Evolutionary conservation across 2,888 invertebrate species (phyloP).

Genomic region (Camponotus fellah): DNA sequence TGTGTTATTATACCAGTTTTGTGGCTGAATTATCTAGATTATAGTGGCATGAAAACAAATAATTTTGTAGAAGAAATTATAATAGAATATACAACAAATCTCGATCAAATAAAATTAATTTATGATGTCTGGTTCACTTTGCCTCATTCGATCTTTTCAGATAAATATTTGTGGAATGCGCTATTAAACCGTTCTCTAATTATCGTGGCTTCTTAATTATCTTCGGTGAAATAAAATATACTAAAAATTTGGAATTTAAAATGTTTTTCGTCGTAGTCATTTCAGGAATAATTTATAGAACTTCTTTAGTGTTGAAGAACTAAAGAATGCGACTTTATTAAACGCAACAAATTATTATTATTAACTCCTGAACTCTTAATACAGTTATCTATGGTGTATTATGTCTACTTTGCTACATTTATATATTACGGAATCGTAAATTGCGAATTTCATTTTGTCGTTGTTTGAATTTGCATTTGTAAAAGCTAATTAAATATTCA

Average conservation of each 20-base stretch:
- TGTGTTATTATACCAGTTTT: not conserved
- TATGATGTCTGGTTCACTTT: not conserved
- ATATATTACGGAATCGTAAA: slow-evolving; percentile 11
- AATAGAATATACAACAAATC: not conserved
- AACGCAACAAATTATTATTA: slow-evolving; percentile 2
- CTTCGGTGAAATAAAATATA: not conserved
- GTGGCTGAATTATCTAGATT: not conserved
- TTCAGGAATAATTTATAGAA: not conserved
- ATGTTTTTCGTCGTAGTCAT: not conserved
- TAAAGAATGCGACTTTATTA: not conserved
- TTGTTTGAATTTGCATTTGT: slow-evolving; percentile 13
- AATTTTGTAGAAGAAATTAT: not conserved
- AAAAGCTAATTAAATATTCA: slow-evolving; percentile 37
- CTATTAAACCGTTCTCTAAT: not conserved
- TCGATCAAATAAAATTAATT: not conserved
- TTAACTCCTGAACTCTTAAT: not conserved
- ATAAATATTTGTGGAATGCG: not conserved
- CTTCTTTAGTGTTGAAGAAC: not conserved
- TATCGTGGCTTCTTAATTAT: not conserved
- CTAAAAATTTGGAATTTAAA: not conserved
- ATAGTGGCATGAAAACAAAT: not conserved
- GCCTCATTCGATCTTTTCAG: not conserved
- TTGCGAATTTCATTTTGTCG: not conserved
- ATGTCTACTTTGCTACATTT: not conserved
- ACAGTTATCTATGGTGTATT: not conserved